Conservation (phyloP, 2,888 invertebrate genomes). For the Dryocosmus kuriphilus region DNA sequence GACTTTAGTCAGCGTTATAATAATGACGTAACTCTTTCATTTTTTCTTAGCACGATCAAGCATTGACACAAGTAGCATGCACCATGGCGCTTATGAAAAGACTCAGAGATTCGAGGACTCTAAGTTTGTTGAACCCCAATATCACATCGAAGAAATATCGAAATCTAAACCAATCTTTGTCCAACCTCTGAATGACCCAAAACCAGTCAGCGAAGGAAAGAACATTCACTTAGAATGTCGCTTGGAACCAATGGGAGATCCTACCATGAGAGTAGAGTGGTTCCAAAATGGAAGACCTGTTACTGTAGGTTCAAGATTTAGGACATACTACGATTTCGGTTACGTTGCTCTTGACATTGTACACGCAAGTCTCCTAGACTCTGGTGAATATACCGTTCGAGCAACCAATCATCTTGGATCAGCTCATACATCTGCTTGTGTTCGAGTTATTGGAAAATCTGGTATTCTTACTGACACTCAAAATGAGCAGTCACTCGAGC, state of each 20-base stretch:
- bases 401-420: slow-evolving; percentile 96
- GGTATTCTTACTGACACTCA: slow-evolving; percentile 93
- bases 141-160: slow-evolving; percentile 94
- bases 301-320: slow-evolving; percentile 94
- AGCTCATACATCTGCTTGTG: slow-evolving; percentile 94
- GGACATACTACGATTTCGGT: slow-evolving; percentile 97
- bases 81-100: slow-evolving; percentile 91
- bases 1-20: neutral
- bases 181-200: slow-evolving; percentile 92
- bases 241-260: slow-evolving; percentile 96
- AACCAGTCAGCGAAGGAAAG: slow-evolving; percentile 91
- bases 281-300: slow-evolving; percentile 95
- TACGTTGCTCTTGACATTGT: slow-evolving; percentile 97
- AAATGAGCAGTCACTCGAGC: slow-evolving; percentile 94
- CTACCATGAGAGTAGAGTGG: slow-evolving; percentile 97
- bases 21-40: slow-evolving; percentile 15
- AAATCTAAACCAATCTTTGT: slow-evolving; percentile 97
- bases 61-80: slow-evolving; percentile 94
- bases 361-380: slow-evolving; percentile 95
- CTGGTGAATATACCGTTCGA: slow-evolving; percentile 95
- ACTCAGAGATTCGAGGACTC: slow-evolving; percentile 92
- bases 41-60: slow-evolving; percentile 86
- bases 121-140: slow-evolving; percentile 91
- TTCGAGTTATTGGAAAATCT: slow-evolving; percentile 89
- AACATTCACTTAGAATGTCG: slow-evolving; percentile 95